Evolutionary conservation across 2,797 vertebrate genomes (phyloP), one percentile per base, ranked within the genome.

Genomic region (Kryptopterus vitreolus): DNA sequence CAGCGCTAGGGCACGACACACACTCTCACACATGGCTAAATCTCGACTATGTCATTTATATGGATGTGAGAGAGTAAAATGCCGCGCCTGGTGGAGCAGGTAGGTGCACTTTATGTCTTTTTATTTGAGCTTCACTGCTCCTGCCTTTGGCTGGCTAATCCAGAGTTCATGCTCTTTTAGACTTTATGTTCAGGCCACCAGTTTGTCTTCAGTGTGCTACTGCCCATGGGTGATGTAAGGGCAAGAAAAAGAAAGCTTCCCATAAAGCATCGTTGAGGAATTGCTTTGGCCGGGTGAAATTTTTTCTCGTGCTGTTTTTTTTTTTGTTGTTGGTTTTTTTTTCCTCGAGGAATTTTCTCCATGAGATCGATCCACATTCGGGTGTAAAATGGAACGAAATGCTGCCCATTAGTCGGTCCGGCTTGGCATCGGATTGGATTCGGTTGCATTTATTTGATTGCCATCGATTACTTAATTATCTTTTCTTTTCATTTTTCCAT

Each of bases 101-200:
- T 89, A 86, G 82, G 88, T 87, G 85, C 79, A 81, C 77, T 87
- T 86, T 87, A 72, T 81, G 59, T 84, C 69, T 84, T 73, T n/a
- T 78, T 86, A 20, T 72, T 79, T 78, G 81, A 79, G 73, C 68
- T 81, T 78, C 5, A 33, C 78, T 86, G 78, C 75, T 80, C 52
- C 77, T 66, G 81, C 48, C n/a, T 74, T 61, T 61, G 35, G 26
- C 50, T 82, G 82, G 81, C 61, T 71, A 58, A 77, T 80, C 48
- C 62, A 61, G 74, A 59, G 46, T 78, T 82, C 72, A 46, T 33
- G 50, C 38, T 82, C 58, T 81, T 74, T 72, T 76, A 79, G 52
- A 65, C 80, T 73, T 79, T 77, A 78, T 73, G 59, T 81, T 79
- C 70, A 65, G 65, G 52, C 65, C 59, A 71, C 81, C 79, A 58